Evolutionary conservation across 2,797 vertebrate genomes (phyloP).

Genomic region (Erithacus rubecula): DNA sequence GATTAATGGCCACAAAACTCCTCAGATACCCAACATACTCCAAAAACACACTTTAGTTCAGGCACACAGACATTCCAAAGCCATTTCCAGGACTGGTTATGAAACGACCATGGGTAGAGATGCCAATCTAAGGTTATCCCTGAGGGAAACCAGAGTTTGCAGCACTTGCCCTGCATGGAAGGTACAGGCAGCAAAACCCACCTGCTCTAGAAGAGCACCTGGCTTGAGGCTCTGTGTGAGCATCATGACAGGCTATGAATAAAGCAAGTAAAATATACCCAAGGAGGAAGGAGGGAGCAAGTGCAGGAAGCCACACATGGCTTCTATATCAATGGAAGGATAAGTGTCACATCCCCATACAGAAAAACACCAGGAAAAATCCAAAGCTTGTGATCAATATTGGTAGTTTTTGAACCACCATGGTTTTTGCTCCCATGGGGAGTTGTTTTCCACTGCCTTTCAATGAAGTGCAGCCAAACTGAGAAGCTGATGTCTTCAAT

Average conservation of each 20-base stretch:
- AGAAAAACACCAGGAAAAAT: background rate
- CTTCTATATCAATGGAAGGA: background rate
- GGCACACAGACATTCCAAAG: background rate
- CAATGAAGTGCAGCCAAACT: background rate
- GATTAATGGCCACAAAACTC: background rate
- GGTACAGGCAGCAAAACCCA: background rate
- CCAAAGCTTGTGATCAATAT: background rate
- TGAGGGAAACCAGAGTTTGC: background rate
- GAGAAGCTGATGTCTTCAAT: background rate
- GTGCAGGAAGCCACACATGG: background rate
- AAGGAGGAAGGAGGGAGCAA: background rate
- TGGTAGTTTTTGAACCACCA: background rate
- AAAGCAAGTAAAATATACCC: background rate
- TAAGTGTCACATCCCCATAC: background rate
- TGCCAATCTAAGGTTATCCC: background rate
- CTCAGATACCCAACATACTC: background rate
- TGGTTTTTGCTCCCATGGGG: background rate
- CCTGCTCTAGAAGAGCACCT: background rate
- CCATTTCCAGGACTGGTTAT: background rate
- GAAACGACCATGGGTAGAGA: fast-evolving
- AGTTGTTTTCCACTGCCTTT: background rate
- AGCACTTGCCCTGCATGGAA: background rate
- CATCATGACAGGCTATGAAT: background rate
- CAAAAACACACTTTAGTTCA: background rate
- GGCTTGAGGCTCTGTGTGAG: background rate